Conservation (phyloP, 2,888 invertebrate genomes). For the Neocrepidodera transversa region DNA sequence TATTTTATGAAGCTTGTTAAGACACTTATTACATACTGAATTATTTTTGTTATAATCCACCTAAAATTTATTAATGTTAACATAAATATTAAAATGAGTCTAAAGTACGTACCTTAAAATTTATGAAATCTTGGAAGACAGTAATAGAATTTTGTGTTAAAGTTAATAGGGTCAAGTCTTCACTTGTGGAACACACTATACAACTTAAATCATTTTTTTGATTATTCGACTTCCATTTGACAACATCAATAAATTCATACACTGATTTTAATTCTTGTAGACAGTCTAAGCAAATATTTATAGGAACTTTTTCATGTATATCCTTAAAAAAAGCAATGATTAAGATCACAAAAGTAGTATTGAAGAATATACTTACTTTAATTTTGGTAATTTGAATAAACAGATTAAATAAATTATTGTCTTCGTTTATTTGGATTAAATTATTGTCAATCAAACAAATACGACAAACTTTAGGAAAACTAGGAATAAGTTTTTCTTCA, state of each 20-base stretch:
- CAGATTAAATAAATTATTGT: not conserved
- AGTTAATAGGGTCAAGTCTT: not conserved
- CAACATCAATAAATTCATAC: not conserved
- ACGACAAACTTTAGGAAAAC: no score
- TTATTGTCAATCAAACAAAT: no score
- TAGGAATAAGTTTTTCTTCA: no score
- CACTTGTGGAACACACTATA: not conserved
- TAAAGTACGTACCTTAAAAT: not conserved
- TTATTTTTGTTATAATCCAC: not conserved
- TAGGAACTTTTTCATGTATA: not conserved
- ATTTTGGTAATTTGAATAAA: not conserved
- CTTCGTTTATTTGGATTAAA: no score
- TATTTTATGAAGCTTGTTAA: conserved; percentile 8
- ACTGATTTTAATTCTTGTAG: not conserved
- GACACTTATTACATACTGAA: conserved; percentile 14
- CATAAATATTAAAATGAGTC: not conserved
- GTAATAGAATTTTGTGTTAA: conserved; percentile 2
- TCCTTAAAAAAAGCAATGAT: not conserved
- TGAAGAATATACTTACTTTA: not conserved
- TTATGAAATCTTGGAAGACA: conserved; percentile 1
- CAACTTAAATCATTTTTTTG: not conserved
- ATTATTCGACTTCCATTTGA: not conserved
- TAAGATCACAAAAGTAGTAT: not conserved
- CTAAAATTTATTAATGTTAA: not conserved
- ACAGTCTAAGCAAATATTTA: not conserved